These are phyloP conservation scores for Oedothorax gibbosus DNA, from an alignment of 1,140 invertebrate genomes.

Conservation along the genomic window DNA sequence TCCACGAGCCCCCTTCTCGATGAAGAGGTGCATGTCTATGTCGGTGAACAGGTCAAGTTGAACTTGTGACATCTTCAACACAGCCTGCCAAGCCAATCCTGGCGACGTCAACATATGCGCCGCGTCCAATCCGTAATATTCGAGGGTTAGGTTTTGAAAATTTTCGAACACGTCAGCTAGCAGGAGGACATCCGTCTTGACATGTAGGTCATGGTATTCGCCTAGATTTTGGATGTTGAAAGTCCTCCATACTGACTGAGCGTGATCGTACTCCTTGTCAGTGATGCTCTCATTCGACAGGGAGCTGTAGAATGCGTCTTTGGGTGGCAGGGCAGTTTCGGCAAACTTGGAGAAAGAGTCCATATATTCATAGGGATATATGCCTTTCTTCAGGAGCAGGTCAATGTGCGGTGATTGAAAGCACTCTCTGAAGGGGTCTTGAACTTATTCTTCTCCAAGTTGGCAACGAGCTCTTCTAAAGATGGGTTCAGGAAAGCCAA, in stretches of 20 bases:
- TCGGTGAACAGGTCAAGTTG: constrained; percentile 27
- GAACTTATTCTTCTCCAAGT: background rate
- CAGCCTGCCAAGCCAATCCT: constrained; percentile 19
- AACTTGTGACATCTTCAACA: background rate
- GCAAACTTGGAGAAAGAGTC: constrained; percentile 4
- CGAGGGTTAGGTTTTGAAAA: constrained; percentile 61
- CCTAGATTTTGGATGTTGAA: constrained; percentile 62
- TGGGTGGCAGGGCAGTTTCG: constrained; percentile 5
- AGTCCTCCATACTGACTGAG: constrained; percentile 61
- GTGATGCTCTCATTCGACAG: background rate
- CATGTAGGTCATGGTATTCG: constrained; percentile 55
- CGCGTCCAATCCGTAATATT: background rate
- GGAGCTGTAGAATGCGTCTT: background rate
- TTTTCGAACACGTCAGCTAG: constrained; percentile 64
- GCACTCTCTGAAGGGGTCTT: background rate
- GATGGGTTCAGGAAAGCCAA: constrained; percentile 11
- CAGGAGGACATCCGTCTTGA: constrained; percentile 59
- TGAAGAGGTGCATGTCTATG: constrained; percentile 35
- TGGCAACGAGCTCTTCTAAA: constrained; percentile 5
- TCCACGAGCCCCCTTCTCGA: constrained; percentile 25
- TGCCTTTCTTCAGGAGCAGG: constrained; percentile 8
- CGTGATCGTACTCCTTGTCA: constrained; percentile 13
- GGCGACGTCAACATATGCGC: background rate
- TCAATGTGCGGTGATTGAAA: background rate
- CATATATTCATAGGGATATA: constrained; percentile 30